Percentiles rank a stretch among this genome's conserved stretches.
phyloP scores from a whole-genome alignment of 1,140 invertebrate species.

The Scaptomyza pallida region DNA sequence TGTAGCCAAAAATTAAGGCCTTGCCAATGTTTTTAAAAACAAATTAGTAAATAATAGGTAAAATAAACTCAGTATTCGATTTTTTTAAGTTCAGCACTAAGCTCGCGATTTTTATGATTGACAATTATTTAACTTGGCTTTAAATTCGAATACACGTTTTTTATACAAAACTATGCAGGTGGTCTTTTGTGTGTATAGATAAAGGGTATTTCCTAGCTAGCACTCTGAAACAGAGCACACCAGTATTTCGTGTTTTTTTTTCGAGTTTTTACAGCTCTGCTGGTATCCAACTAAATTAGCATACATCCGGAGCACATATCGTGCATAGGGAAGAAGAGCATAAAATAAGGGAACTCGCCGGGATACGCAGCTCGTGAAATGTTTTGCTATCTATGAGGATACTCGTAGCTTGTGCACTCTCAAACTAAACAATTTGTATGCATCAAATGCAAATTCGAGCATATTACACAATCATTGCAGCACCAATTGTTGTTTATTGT shows the following conservation, averaged over 20 bases:
- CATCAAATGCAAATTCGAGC: constrained; percentile 65
- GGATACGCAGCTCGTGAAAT: constrained; percentile 33
- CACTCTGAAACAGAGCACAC: too few relatives aligned
- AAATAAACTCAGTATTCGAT: too few relatives aligned
- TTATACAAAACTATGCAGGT: too few relatives aligned
- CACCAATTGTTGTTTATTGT: constrained; percentile 67
- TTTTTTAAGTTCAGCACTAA: too few relatives aligned
- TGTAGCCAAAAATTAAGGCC: too few relatives aligned
- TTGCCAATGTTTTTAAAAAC: too few relatives aligned
- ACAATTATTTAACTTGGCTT: too few relatives aligned
- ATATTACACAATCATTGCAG: constrained; percentile 63
- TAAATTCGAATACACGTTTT: too few relatives aligned
- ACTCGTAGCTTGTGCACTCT: constrained; percentile 8
- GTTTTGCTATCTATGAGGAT: constrained; percentile 27
- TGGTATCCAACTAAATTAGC: constrained; percentile 22
- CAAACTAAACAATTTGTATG: constrained; percentile 55
- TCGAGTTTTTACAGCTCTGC: constrained; percentile 30
- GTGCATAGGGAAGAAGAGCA: constrained; percentile 1
- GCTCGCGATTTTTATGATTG: too few relatives aligned
- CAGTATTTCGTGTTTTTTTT: not conserved
- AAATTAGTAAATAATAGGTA: too few relatives aligned
- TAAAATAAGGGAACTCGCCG: not conserved
- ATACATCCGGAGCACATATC: constrained; percentile 14
- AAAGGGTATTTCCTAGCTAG: too few relatives aligned
- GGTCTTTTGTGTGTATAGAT: too few relatives aligned